Base-by-base conservation (phyloP, 1,140 invertebrate species). In the Stenopsyche tienmushanensis region DNA sequence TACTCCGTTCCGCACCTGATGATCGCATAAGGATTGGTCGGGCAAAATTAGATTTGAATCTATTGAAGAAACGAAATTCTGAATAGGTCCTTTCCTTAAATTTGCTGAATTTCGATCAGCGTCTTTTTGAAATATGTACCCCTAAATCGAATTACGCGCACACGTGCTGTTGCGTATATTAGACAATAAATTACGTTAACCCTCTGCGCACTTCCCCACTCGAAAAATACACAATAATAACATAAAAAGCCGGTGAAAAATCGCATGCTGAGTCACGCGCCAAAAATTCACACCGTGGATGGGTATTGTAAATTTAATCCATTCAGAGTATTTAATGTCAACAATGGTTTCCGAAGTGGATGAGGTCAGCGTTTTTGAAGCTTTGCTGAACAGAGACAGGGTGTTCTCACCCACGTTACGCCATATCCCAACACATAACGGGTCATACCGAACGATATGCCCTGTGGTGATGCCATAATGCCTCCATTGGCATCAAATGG, bases 381-480 rank as follows among this genome's bases (percentile, higher is more conserved):
- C 18, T 25, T 5, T 24, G n/a, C 20, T 13, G 10, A 53, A 20
- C 50, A n/a, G n/a, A n/a, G n/a, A n/a, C n/a, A n/a, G n/a, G n/a
- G n/a, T n/a, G n/a, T n/a, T n/a, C n/a, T n/a, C n/a, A n/a, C n/a
- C n/a, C n/a, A n/a, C 49, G 20, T 10, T 17, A 13, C 21, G 26
- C 13, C 13, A 34, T 34, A 34, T 34, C 29, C 29, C 5, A 34
- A 34, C 29, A 34, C 29, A 34, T 34, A 34, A 34, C 29, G 5
- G 29, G 29, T 34, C 13, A 34, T 34, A 13, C 21, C 10, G 47
- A 49, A 9, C 15, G 47, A 18, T 53, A 26, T 53, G 50, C 50
- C 50, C 50, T 26, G 50, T 24, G 50, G 50, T 53, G 50, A 23
- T 23, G 50, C 50, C 50, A 29, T 53, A 53, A 53, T 53, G 50